Evolutionary conservation across 2,113 vertebrate species (phyloP).

Genomic region (Meleagris gallopavo): DNA sequence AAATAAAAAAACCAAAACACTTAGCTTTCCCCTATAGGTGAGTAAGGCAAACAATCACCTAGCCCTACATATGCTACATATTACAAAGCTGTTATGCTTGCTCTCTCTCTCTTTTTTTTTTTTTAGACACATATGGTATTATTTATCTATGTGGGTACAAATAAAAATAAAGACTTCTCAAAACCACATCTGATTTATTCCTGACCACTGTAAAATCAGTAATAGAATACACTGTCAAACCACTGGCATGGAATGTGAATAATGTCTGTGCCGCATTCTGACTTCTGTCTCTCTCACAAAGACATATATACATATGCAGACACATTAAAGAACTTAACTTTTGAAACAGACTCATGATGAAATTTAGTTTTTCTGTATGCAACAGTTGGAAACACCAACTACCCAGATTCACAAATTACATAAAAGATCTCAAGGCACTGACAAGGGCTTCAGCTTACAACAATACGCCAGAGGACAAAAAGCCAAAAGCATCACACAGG

Average conservation of each 20-base stretch:
- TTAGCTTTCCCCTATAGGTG: conserved; percentile 34
- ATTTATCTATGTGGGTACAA: conserved; percentile 62
- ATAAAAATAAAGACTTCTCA: conserved; percentile 69
- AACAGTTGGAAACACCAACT: neutral
- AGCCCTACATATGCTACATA: conserved; percentile 45
- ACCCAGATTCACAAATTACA: neutral
- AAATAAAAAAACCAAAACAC: conserved; percentile 4
- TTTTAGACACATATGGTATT: conserved; percentile 40
- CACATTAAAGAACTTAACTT: neutral
- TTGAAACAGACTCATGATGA: neutral
- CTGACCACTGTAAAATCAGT: conserved; percentile 68
- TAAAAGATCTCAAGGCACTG: neutral
- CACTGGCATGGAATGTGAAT: conserved; percentile 64
- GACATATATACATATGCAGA: neutral
- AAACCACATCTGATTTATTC: conserved; percentile 66
- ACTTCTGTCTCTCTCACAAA: neutral
- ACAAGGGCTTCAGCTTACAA: neutral
- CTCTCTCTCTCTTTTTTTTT: neutral
- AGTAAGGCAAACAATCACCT: neutral
- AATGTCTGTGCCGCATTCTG: neutral
- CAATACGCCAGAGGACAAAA: neutral
- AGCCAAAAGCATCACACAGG: neutral
- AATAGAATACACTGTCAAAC: conserved; percentile 70
- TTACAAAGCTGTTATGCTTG: conserved; percentile 49
- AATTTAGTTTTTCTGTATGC: neutral